These are phyloP conservation scores for Carcina quercana DNA, from an alignment of 2,888 invertebrate genomes.

Conservation along the genomic window DNA sequence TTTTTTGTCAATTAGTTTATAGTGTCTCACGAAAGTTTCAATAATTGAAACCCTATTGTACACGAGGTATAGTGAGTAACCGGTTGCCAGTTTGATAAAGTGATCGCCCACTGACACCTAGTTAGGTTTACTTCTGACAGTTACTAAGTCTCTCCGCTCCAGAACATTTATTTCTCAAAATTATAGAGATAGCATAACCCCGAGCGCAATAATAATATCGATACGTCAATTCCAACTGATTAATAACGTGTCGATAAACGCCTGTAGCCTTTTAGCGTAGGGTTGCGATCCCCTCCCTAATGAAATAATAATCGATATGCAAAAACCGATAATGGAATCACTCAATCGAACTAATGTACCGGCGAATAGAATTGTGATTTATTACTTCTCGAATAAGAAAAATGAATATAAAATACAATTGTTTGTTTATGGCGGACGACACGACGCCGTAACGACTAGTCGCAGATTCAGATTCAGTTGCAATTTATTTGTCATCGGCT, in stretches of 20 bases:
- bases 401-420: constrained; percentile 60
- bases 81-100: no score
- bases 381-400: constrained; percentile 64
- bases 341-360: constrained; percentile 68
- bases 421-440: constrained; percentile 29
- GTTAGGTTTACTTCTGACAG: no score
- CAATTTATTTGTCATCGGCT: not conserved
- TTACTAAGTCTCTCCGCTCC: no score
- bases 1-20: no score
- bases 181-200: no score
- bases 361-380: constrained; percentile 61
- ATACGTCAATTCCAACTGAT: constrained; percentile 6
- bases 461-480: not conserved
- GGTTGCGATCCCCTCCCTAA: constrained; percentile 19
- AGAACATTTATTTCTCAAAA: no score
- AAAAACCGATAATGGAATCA: constrained; percentile 67
- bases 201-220: no score
- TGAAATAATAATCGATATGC: constrained; percentile 58
- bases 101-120: no score
- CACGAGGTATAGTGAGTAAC: no score
- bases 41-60: no score
- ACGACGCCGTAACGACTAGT: constrained; percentile 19
- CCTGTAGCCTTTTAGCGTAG: constrained; percentile 3
- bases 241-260: constrained; percentile 5
- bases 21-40: no score